Conservation (phyloP, 2,888 invertebrate genomes). For the Drosophila prolongata region DNA sequence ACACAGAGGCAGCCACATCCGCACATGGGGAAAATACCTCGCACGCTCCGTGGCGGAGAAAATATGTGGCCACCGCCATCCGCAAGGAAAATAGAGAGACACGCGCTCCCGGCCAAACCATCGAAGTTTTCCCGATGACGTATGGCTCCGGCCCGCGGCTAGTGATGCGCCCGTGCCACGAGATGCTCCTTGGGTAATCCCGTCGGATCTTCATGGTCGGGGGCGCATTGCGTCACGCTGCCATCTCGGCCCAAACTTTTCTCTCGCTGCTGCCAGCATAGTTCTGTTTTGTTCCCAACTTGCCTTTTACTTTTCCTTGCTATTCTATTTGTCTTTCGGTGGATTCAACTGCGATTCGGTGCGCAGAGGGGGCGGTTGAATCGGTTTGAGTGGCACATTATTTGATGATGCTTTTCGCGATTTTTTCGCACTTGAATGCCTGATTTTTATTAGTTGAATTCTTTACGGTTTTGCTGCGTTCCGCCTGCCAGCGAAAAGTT, state of each 20-base stretch:
- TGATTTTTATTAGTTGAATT: constrained; percentile 85
- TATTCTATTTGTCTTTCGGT: constrained; percentile 77
- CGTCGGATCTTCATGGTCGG: neutral
- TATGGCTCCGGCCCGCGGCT: constrained; percentile 38
- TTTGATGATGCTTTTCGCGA: constrained; percentile 83
- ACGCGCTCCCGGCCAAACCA: constrained; percentile 53
- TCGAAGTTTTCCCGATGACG: constrained; percentile 73
- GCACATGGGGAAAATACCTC: constrained; percentile 63
- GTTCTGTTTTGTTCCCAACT: constrained; percentile 63
- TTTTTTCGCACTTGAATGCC: constrained; percentile 84
- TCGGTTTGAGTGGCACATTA: constrained; percentile 81
- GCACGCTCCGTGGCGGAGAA: constrained; percentile 74
- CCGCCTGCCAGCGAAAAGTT: constrained; percentile 58
- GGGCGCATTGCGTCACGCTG: neutral
- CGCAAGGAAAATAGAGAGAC: constrained; percentile 15
- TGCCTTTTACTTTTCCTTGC: constrained; percentile 61
- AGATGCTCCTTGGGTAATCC: neutral
- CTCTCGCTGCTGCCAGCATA: constrained; percentile 53
- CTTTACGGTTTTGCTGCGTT: constrained; percentile 75
- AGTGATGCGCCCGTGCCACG: constrained; percentile 21
- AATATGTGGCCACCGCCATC: constrained; percentile 63
- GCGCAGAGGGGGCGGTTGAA: constrained; percentile 47
- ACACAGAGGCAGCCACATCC: constrained; percentile 36
- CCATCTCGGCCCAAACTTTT: constrained; percentile 49
- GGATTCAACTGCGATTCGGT: constrained; percentile 37